Evolutionary conservation across 2,888 invertebrate species (phyloP).

Genomic region (Galerucella nymphaeae): DNA sequence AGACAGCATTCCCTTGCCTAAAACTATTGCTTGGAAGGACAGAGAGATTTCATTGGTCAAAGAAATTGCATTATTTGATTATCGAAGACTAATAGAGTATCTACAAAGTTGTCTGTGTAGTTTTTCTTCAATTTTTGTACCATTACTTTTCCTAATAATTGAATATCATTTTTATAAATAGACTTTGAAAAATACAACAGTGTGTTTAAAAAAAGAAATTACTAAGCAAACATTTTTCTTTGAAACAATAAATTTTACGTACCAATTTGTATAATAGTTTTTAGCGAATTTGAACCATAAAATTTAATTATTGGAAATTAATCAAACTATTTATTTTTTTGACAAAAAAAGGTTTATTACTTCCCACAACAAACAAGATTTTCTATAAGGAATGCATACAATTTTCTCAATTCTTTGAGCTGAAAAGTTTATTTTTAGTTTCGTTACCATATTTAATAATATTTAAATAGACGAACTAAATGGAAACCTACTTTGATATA

Average conservation of each 20-base stretch:
- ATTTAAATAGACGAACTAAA: constrained; percentile 8
- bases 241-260: background rate
- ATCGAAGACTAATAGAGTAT: too few relatives aligned
- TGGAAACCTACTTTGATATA: background rate
- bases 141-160: background rate
- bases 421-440: background rate
- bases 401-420: too few relatives aligned
- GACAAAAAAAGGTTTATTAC: background rate
- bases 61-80: too few relatives aligned
- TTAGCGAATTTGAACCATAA: constrained; percentile 12
- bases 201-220: background rate
- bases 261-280: background rate
- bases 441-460: background rate
- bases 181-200: constrained; percentile 15
- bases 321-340: too few relatives aligned
- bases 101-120: too few relatives aligned
- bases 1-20: too few relatives aligned
- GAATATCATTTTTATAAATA: background rate
- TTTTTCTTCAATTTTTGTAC: too few relatives aligned
- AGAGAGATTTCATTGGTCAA: too few relatives aligned
- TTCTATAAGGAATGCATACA: too few relatives aligned
- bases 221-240: too few relatives aligned
- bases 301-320: background rate
- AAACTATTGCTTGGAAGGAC: too few relatives aligned
- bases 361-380: too few relatives aligned